Conservation (phyloP, 1,140 invertebrate species). For the Macrotrachela quadricornifera region DNA sequence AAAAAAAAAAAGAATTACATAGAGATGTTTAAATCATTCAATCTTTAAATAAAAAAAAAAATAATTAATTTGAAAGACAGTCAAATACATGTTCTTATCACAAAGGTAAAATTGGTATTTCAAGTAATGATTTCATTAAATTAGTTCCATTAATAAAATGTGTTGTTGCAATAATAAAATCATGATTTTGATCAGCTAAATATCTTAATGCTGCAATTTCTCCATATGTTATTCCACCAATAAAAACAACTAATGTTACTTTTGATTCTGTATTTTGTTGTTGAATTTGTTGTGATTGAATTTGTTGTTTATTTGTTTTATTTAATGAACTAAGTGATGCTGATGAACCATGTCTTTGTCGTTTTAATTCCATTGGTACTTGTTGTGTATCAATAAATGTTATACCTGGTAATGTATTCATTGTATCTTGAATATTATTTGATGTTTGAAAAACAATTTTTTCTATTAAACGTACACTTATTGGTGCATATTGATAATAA, state of each 20-base stretch:
- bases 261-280: slow-evolving; percentile 21
- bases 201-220: slow-evolving; percentile 77
- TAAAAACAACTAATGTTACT: slow-evolving; percentile 74
- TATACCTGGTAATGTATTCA: slow-evolving; percentile 43
- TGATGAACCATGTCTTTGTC: slow-evolving; percentile 15
- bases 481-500: slow-evolving; percentile 64
- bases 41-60: no score
- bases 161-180: no score
- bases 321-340: background rate
- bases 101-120: no score
- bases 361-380: slow-evolving; percentile 27
- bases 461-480: slow-evolving; percentile 68
- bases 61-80: no score
- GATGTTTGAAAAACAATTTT: slow-evolving; percentile 22
- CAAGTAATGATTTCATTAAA: no score
- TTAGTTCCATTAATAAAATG: no score
- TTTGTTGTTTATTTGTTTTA: slow-evolving; percentile 20
- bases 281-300: slow-evolving; percentile 26
- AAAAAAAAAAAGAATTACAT: no score
- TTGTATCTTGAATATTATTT: slow-evolving; percentile 51
- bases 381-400: slow-evolving; percentile 36
- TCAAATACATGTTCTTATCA: no score
- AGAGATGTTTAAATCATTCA: no score
- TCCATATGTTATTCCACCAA: slow-evolving; percentile 83
- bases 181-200: slow-evolving; percentile 56